phyloP scores from a whole-genome alignment of 2,113 vertebrate species.

The Myiozetetes cayanensis region DNA sequence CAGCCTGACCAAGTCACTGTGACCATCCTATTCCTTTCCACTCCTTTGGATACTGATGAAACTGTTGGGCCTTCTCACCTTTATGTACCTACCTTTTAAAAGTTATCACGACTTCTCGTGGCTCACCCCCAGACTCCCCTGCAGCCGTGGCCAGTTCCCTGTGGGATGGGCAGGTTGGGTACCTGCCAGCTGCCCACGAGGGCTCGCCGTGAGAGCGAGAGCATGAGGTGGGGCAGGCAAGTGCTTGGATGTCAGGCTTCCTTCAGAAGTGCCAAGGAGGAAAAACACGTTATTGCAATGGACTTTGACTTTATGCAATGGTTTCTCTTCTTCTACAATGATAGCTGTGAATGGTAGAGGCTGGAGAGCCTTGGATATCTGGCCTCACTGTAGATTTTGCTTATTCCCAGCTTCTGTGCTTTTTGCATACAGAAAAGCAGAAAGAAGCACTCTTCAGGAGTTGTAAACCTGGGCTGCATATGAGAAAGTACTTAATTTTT shows the following conservation, averaged over 20 bases:
- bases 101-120: rapidly evolving
- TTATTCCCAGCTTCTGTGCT: not conserved
- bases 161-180: not conserved
- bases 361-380: not conserved
- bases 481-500: not conserved
- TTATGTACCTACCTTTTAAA: not conserved
- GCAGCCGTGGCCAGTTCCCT: rapidly evolving
- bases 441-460: not conserved
- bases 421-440: not conserved
- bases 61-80: not conserved
- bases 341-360: not conserved
- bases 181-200: not conserved
- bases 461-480: not conserved
- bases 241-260: not conserved
- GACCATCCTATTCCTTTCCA: not conserved
- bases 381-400: not conserved
- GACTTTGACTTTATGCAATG: not conserved
- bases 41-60: not conserved
- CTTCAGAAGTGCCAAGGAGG: not conserved
- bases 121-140: not conserved
- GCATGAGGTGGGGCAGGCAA: rapidly evolving
- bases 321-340: not conserved
- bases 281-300: not conserved
- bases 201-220: rapidly evolving
- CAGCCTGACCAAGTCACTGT: not conserved